These are phyloP conservation scores for Blomia tropicalis DNA, from an alignment of 2,888 invertebrate species.

Conservation along the genomic window DNA sequence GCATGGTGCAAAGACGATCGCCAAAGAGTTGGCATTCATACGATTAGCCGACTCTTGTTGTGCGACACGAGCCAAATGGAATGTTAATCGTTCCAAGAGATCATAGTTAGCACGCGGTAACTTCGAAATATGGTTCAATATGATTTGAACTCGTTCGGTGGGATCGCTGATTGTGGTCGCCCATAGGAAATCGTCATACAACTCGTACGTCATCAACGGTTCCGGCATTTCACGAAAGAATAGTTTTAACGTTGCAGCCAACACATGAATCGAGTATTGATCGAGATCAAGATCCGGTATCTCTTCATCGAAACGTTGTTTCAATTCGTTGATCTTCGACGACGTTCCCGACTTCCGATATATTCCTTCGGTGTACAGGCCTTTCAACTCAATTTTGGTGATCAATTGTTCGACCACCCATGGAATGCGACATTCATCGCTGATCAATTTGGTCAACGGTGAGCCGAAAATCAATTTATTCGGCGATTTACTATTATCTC, in stretches of 20 bases:
- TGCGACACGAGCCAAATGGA: constrained; percentile 76
- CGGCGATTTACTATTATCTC: constrained; percentile 25
- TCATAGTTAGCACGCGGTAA: constrained; percentile 74
- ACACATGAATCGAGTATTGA: constrained; percentile 68
- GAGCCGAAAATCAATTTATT: constrained; percentile 51
- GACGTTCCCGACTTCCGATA: constrained; percentile 65
- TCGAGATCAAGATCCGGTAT: constrained; percentile 50
- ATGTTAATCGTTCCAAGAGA: constrained; percentile 75
- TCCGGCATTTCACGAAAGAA: constrained; percentile 85
- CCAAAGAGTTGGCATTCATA: constrained; percentile 77
- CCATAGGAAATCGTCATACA: constrained; percentile 81
- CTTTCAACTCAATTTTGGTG: constrained; percentile 73
- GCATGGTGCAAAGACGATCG: constrained; percentile 88
- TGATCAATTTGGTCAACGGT: constrained; percentile 53
- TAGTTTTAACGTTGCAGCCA: constrained; percentile 68
- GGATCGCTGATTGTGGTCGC: constrained; percentile 45
- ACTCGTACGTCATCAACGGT: constrained; percentile 75
- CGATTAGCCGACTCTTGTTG: constrained; percentile 68
- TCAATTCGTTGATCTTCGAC: constrained; percentile 37
- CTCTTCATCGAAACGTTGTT: constrained; percentile 36
- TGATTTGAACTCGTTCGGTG: constrained; percentile 26
- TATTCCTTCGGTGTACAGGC: constrained; percentile 77
- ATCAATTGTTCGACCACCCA: constrained; percentile 72
- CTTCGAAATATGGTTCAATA: constrained; percentile 48
- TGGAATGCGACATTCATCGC: constrained; percentile 49